Conservation (phyloP, 2,797 vertebrate genomes). For the Ataeniobius toweri region DNA sequence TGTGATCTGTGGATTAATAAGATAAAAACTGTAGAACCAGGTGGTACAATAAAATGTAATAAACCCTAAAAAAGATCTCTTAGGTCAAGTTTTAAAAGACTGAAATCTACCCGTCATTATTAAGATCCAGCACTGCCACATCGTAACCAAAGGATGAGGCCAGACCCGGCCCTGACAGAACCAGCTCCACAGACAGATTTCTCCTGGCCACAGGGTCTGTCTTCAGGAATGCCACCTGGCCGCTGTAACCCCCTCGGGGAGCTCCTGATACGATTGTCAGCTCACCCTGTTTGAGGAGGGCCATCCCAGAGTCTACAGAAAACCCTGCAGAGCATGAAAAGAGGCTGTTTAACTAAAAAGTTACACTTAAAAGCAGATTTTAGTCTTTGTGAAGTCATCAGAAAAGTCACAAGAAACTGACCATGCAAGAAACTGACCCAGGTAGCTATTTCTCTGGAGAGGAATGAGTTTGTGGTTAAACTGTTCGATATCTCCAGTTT, state of each 20-base stretch:
- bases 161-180: slow-evolving; percentile 88
- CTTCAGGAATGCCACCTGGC: slow-evolving; percentile 87
- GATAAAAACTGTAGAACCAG: no score
- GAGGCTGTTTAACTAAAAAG: not conserved
- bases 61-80: no score
- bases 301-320: slow-evolving; percentile 89
- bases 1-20: no score
- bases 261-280: slow-evolving; percentile 91
- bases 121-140: slow-evolving; percentile 90
- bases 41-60: no score
- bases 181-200: slow-evolving; percentile 73
- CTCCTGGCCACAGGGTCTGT: slow-evolving; percentile 65
- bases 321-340: slow-evolving; percentile 81
- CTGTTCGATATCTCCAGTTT: slow-evolving; percentile 85
- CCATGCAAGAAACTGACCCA: slow-evolving; percentile 82
- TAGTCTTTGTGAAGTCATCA: not conserved
- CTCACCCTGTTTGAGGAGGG: slow-evolving; percentile 83
- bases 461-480: slow-evolving; percentile 83
- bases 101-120: slow-evolving; percentile 85
- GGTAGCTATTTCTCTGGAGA: slow-evolving; percentile 88
- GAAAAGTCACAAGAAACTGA: not conserved
- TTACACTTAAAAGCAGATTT: not conserved
- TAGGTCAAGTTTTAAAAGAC: not conserved
- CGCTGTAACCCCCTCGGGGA: slow-evolving; percentile 90
- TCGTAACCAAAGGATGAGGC: slow-evolving; percentile 97